Base-by-base conservation (phyloP, 2,797 vertebrate genomes). In the Gambusia yucatana region DNA sequence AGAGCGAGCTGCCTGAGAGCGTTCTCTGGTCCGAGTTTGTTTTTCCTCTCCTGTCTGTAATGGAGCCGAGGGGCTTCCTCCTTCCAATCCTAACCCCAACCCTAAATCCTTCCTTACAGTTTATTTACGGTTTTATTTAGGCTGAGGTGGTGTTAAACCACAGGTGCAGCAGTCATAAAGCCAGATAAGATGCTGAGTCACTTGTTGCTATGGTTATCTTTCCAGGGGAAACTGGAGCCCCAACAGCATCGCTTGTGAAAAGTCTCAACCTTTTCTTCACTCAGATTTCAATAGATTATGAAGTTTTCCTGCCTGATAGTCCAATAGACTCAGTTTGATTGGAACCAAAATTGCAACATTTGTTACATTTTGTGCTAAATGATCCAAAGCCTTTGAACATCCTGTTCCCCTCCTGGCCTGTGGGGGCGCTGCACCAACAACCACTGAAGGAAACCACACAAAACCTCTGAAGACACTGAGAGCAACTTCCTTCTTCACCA, bases 21-120 rank as follows among this genome's bases (percentile, higher is more conserved):
- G 80, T 93, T 90, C 86, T 85, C 80, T 91, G 81, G 84, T 93
- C 85, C 87, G 75, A 84, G 86, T 86, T 95, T 93, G 93, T 95
- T 95, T 95, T 93, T 84, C 84, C 89, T 86, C 80, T 82, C 90
- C 82, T 89, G 83, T 85, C 80, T 89, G 82, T 84, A 87, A 91
- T 87, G 84, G 82, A 84, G 86, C 90, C 86, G 74, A 78, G 72
- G 77, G 89, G 83, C 48, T 52, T 10, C 7, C 20, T 50, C 48
- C 48, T 50, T 25, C 22, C 22, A 52, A 10, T 25, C 50, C 46
- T 47, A 47, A 47, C 16, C 46, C 50, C 8, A 25, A 25, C 22
- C 50, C 22, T 9, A 9, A 9, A 9, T 52, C 50, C 50, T 25
- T 52, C 50, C 50, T 25, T 52, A 22, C 50, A 25, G 22, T 52